These are phyloP conservation scores for Habroteleia sp. DNA, from an alignment of 2,888 invertebrate genomes.

Conservation along the genomic window DNA sequence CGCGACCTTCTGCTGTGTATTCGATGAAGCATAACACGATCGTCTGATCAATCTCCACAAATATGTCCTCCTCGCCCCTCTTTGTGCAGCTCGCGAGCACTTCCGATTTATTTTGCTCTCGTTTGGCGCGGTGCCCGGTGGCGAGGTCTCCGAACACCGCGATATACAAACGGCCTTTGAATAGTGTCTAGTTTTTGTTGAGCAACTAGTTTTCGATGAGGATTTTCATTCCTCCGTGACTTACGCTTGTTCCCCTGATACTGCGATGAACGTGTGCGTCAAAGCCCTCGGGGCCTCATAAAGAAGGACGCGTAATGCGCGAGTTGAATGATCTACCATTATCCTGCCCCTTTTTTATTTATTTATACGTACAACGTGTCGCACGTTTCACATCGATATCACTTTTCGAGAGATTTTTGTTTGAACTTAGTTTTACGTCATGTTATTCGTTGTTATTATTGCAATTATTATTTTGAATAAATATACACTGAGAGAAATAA, in stretches of 20 bases:
- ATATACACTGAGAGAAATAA: too few relatives aligned
- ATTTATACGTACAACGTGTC: constrained; percentile 25
- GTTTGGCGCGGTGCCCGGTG: constrained; percentile 55
- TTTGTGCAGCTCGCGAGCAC: constrained; percentile 27
- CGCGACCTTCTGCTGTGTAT: background rate
- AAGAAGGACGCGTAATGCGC: constrained; percentile 48
- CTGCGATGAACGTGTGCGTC: constrained; percentile 29
- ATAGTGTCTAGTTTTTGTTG: constrained; percentile 75
- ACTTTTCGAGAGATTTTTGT: constrained; percentile 14
- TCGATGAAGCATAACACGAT: constrained; percentile 15
- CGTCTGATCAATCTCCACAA: constrained; percentile 35
- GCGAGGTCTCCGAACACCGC: constrained; percentile 58
- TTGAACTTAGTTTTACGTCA: too few relatives aligned
- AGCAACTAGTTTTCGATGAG: constrained; percentile 73
- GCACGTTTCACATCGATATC: constrained; percentile 17
- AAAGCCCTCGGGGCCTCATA: constrained; percentile 42
- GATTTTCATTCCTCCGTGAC: constrained; percentile 70
- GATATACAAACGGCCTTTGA: constrained; percentile 73
- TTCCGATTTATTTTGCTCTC: constrained; percentile 63
- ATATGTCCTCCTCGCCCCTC: constrained; percentile 12
- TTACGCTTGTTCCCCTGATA: constrained; percentile 40
- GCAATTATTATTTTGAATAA: too few relatives aligned
- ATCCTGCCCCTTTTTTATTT: constrained; percentile 24
- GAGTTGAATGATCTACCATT: constrained; percentile 46
- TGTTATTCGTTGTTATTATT: too few relatives aligned